These are phyloP conservation scores for Todiramphus chloris DNA, from an alignment of 2,113 vertebrate species.

Conservation along the genomic window DNA sequence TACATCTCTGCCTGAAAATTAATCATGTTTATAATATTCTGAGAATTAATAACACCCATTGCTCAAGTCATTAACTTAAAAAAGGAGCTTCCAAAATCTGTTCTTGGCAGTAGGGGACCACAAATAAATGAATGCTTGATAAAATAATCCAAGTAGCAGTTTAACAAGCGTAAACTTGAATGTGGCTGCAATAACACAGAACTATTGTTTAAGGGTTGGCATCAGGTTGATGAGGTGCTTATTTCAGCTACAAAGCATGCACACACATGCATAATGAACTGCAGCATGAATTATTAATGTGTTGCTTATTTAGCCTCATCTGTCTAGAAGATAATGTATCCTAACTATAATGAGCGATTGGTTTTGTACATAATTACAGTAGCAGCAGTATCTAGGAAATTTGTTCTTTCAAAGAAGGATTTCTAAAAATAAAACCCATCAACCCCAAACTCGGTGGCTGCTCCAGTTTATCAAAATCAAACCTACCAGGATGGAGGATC, in stretches of 20 bases:
- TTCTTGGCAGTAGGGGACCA: conserved; percentile 80
- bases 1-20: conserved; percentile 93
- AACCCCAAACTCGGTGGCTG: conserved; percentile 62
- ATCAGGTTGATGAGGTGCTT: conserved; percentile 97
- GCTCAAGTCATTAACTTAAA: conserved; percentile 91
- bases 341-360: conserved; percentile 97
- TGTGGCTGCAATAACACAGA: conserved; percentile 91
- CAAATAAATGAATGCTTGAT: conserved; percentile 97
- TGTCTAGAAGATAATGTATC: conserved; percentile 99
- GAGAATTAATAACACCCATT: conserved; percentile 90
- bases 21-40: conserved; percentile 97
- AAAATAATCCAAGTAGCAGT: conserved; percentile 98
- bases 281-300: conserved; percentile 99
- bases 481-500: conserved; percentile 67
- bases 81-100: conserved; percentile 85
- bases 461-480: conserved; percentile 81
- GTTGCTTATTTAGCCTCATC: conserved; percentile 99
- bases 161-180: conserved; percentile 98
- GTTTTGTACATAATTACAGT: conserved; percentile 98
- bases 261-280: conserved; percentile 99
- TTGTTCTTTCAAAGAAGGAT: conserved; percentile 79
- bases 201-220: conserved; percentile 97
- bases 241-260: conserved; percentile 89
- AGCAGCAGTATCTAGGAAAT: conserved; percentile 93
- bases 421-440: conserved; percentile 83